Conservation (phyloP, 1,140 invertebrate species). For the Pygmarrhopalites habei region DNA sequence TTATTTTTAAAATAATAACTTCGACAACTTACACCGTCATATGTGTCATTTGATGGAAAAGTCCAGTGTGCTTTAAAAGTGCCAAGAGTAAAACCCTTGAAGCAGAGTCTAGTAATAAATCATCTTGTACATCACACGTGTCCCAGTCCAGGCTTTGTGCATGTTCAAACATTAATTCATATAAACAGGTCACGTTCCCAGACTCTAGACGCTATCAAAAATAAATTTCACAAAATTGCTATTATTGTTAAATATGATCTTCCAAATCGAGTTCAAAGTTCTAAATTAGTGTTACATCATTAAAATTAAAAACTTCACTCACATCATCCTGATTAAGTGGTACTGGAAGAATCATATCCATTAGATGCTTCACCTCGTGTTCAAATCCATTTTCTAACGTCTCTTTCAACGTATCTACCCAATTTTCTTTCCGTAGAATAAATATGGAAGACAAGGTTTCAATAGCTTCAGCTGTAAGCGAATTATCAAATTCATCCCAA, state of each 20-base stretch:
- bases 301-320: neutral
- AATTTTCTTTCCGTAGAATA: slow-evolving; percentile 18
- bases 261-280: no score
- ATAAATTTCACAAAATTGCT: no score
- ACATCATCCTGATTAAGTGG: slow-evolving; percentile 15
- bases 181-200: slow-evolving; percentile 24
- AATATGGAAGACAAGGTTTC: slow-evolving; percentile 17
- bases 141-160: slow-evolving; percentile 48
- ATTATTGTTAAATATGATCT: no score
- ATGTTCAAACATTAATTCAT: slow-evolving; percentile 39
- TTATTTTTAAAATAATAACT: no score
- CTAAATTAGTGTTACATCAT: no score
- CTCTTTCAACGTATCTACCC: slow-evolving; percentile 21
- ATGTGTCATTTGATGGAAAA: slow-evolving; percentile 34
- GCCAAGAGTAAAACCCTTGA: slow-evolving; percentile 50
- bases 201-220: slow-evolving; percentile 2
- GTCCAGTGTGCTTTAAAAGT: slow-evolving; percentile 51
- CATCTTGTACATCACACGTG: slow-evolving; percentile 47
- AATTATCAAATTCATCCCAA: no score
- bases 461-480: slow-evolving; percentile 19
- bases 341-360: slow-evolving; percentile 29
- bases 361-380: slow-evolving; percentile 11
- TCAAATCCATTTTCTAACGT: slow-evolving; percentile 6
- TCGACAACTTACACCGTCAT: slow-evolving; percentile 36
- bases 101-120: slow-evolving; percentile 48